These are phyloP conservation scores for Torymus auratus DNA, from an alignment of 2,888 invertebrate genomes.

Conservation along the genomic window DNA sequence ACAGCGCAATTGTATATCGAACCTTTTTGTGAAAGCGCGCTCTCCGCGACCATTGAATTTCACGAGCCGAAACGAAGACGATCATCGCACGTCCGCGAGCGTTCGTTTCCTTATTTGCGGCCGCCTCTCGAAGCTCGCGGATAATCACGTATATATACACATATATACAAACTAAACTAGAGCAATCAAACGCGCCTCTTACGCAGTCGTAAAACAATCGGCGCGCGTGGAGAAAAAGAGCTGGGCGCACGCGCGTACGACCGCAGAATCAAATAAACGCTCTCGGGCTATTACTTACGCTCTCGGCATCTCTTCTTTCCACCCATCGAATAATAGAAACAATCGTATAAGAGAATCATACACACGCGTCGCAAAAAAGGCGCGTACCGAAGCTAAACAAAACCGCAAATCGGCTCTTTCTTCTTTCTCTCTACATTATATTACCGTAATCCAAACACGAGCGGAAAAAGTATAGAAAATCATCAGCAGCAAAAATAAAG, in stretches of 20 bases:
- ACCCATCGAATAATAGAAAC: conserved; percentile 2
- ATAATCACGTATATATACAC: too few species aligned
- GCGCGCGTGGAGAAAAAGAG: not conserved
- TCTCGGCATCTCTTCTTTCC: not conserved
- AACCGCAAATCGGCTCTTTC: not conserved
- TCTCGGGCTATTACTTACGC: conserved; percentile 3
- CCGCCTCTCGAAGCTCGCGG: not conserved
- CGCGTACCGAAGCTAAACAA: not conserved
- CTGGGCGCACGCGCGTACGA: not conserved
- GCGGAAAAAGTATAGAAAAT: conserved; percentile 16
- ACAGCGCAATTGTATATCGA: too few species aligned
- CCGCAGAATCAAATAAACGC: conserved; percentile 35
- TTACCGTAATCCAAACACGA: conserved; percentile 27
- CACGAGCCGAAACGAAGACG: not conserved
- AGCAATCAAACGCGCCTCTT: not conserved
- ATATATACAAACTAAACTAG: not conserved
- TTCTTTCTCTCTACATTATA: not conserved
- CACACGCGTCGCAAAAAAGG: not conserved
- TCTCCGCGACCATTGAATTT: too few species aligned
- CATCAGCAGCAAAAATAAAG: conserved; percentile 24
- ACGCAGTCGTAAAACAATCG: conserved; percentile 10
- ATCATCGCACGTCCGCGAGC: not conserved
- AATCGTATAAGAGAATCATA: not conserved
- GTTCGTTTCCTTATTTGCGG: conserved; percentile 35
- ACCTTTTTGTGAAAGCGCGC: too few species aligned